Percentiles rank a stretch among this genome's conserved stretches.
Conservation (phyloP, 2,888 invertebrate genomes). For the Athetis lepigone region DNA sequence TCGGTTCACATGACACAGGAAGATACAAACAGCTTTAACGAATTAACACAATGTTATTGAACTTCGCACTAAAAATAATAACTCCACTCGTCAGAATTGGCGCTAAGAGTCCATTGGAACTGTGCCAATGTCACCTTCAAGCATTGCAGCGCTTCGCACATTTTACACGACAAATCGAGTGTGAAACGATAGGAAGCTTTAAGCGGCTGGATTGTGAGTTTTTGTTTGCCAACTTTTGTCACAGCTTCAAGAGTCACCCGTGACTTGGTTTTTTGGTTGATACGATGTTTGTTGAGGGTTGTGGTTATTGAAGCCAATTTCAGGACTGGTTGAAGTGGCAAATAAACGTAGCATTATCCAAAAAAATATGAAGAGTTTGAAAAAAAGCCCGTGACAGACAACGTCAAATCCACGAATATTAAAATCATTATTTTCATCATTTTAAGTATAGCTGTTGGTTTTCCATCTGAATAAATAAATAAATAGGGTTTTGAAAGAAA, state of each 20-base stretch:
- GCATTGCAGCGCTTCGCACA: constrained; percentile 65
- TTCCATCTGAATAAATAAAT: too few species aligned
- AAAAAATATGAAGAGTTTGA: neutral
- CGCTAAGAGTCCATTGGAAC: constrained; percentile 67
- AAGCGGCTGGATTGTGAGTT: constrained; percentile 65
- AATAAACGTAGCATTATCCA: neutral
- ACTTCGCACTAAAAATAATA: constrained; percentile 71
- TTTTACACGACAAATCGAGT: constrained; percentile 64
- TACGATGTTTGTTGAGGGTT: constrained; percentile 9
- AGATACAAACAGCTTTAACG: constrained; percentile 35
- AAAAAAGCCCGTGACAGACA: neutral
- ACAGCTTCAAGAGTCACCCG: constrained; percentile 42
- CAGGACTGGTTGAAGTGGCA: neutral
- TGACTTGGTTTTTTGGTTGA: constrained; percentile 45
- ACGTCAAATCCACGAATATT: too few species aligned
- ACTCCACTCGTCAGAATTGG: constrained; percentile 71
- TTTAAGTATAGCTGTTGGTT: too few species aligned
- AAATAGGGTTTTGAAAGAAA: too few species aligned
- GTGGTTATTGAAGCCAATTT: constrained; percentile 3
- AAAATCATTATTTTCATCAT: too few species aligned
- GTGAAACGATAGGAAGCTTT: constrained; percentile 65
- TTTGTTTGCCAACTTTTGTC: constrained; percentile 59
- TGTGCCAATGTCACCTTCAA: constrained; percentile 65
- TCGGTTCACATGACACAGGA: constrained; percentile 27
- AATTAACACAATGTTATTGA: constrained; percentile 68